Evolutionary conservation across 2,113 vertebrate species (phyloP), one percentile per base, ranked within the genome.

Genomic region (Apistogramma diplotaenia): DNA sequence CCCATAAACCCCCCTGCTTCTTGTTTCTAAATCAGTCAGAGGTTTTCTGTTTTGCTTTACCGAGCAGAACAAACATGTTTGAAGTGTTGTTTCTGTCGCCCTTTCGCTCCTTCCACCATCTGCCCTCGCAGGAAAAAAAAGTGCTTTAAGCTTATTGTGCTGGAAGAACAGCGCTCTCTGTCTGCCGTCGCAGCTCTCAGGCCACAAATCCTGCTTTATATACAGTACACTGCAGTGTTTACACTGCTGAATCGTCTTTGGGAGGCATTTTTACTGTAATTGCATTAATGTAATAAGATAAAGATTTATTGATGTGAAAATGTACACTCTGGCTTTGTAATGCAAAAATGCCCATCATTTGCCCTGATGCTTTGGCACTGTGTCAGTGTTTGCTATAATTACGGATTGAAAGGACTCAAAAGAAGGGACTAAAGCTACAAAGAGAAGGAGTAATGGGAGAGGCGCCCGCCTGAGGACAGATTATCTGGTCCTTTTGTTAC

Each of bases 351-450:
- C 40, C 76, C 18, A 3, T 87, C 62, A 53, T 57, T 79, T 76
- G 60, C 86, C 61, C 79, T 49, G 76, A 78, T 55, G 82, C 81
- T 74, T 89, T 85, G 89, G 85, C 89, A 80, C 62, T 67, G 77
- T 51, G 79, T 83, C 73, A 37, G 55, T 71, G 79, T 91, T 84
- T 80, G 82, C 83, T 83, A 49, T 90, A 91, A 91, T 93, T 91
- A 90, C 86, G 89, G 88, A 90, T 83, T 87, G 87, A 76, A 89
- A 87, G 82, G 76, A 90, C 82, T 85, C 67, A 72, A 83, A 88
- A 87, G 74, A 88, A 88, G 83, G 85, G 85, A 85, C 76, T 53
- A 60, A 74, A 79, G 83, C 87, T 89, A 87, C 78, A 90, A 86
- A 91, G 89, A 73, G 60, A 80, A 74, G 74, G 74, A 83, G 85